Evolutionary conservation across 2,113 vertebrate genomes (phyloP).

Genomic region (Lycaon pictus): DNA sequence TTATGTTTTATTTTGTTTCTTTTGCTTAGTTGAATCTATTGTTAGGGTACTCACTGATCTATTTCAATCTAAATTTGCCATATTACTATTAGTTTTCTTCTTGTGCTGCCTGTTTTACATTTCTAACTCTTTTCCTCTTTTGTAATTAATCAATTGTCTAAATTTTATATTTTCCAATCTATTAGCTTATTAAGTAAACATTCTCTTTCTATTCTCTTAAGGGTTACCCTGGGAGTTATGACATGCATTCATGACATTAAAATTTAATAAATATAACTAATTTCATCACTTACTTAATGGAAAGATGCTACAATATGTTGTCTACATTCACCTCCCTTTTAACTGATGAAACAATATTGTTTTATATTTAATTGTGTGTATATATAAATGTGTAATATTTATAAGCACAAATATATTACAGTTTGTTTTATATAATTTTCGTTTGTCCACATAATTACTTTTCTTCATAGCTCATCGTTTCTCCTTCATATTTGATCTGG

Average conservation of each 20-base stretch:
- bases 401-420: neutral
- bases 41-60: neutral
- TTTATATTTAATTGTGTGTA: neutral
- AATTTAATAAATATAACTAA: neutral
- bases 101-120: neutral
- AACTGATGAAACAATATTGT: neutral
- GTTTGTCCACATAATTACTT: neutral
- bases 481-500: neutral
- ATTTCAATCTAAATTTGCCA: neutral
- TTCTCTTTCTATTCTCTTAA: neutral
- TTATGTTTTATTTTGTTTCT: neutral
- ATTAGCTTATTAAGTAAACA: neutral
- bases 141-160: neutral
- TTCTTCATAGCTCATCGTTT: neutral
- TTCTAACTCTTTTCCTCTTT: neutral
- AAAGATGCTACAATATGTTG: conserved; percentile 22
- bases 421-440: neutral
- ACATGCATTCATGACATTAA: neutral
- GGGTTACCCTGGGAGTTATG: neutral
- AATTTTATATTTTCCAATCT: neutral
- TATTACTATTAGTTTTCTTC: neutral
- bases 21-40: neutral
- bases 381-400: neutral
- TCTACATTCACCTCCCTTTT: neutral
- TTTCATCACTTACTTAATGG: neutral